A percentile compares a stretch with the other conserved stretches of the same genome.
phyloP scores from a whole-genome alignment of 2,797 vertebrate genomes.

The Tokudaia tokunoshimensis region DNA sequence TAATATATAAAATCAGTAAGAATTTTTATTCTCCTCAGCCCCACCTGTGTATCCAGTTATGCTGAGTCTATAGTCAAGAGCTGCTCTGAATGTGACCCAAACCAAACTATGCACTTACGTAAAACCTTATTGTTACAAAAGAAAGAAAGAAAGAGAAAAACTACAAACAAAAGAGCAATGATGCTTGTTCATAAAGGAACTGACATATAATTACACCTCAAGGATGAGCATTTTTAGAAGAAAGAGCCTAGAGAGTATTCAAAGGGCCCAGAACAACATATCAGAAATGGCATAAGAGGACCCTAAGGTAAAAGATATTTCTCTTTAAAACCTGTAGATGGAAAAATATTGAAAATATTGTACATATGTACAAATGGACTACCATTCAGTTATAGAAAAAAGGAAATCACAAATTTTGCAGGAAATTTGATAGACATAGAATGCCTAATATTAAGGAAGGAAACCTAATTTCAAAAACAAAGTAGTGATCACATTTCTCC shows the following conservation, averaged over 20 bases:
- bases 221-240: background rate
- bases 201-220: background rate
- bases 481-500: background rate
- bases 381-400: background rate
- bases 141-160: no score
- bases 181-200: background rate
- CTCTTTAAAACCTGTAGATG: no score
- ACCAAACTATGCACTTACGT: background rate
- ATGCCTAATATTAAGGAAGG: background rate
- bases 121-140: background rate
- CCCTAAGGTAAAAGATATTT: background rate
- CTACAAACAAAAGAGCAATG: no score
- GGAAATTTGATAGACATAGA: background rate
- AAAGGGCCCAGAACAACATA: background rate
- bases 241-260: background rate
- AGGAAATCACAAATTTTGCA: background rate
- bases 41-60: background rate
- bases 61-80: background rate
- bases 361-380: background rate
- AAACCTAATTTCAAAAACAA: background rate
- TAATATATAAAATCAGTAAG: background rate
- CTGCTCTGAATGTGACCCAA: background rate
- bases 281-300: background rate
- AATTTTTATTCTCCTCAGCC: background rate
- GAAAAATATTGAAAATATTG: background rate